A percentile compares a stretch with the other conserved stretches of the same genome.
phyloP scores from a whole-genome alignment of 37 sponge, comb jelly and placozoan species.

The Chondrilla cf. caribensis region DNA sequence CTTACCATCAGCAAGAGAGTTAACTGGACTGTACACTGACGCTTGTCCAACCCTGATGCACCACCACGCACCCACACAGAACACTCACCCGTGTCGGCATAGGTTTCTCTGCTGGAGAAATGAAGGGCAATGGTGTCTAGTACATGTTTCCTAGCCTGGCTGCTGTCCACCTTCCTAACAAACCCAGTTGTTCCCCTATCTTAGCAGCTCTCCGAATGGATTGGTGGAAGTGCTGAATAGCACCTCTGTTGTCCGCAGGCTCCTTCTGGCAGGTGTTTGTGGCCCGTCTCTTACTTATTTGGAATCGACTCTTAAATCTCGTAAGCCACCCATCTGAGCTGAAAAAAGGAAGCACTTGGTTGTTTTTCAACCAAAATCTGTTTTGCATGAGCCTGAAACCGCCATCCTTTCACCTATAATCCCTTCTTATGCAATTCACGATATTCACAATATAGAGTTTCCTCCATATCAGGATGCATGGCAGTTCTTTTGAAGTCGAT shows the following conservation, averaged over 20 bases:
- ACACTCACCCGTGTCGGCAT: constrained; percentile 21
- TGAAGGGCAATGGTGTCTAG: constrained; percentile 47
- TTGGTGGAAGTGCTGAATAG: constrained; percentile 44
- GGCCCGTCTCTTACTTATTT: constrained; percentile 16
- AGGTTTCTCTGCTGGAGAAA: constrained; percentile 31
- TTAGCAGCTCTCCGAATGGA: constrained; percentile 19
- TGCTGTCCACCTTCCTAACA: constrained; percentile 3
- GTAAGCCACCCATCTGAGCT: constrained; percentile 3
- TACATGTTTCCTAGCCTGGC: constrained; percentile 20
- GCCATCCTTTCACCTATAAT: constrained; percentile 43
- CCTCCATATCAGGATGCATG: constrained; percentile 32
- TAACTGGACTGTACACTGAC: constrained; percentile 46
- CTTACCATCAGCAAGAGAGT: constrained; percentile 53
- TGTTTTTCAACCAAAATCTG: constrained; percentile 20
- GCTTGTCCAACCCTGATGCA: constrained; percentile 43
- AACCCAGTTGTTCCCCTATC: neutral
- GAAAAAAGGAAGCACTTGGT: neutral
- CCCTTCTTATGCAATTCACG: neutral
- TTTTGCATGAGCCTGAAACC: constrained; percentile 26
- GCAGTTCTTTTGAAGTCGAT: constrained; percentile 22
- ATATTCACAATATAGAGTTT: constrained; percentile 29
- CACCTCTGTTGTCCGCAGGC: constrained; percentile 12
- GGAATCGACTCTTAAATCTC: constrained; percentile 13
- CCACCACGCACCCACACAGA: constrained; percentile 52
- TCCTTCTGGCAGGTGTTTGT: constrained; percentile 30